Conservation (phyloP, 2,797 vertebrate genomes). For the Clamator glandarius region DNA sequence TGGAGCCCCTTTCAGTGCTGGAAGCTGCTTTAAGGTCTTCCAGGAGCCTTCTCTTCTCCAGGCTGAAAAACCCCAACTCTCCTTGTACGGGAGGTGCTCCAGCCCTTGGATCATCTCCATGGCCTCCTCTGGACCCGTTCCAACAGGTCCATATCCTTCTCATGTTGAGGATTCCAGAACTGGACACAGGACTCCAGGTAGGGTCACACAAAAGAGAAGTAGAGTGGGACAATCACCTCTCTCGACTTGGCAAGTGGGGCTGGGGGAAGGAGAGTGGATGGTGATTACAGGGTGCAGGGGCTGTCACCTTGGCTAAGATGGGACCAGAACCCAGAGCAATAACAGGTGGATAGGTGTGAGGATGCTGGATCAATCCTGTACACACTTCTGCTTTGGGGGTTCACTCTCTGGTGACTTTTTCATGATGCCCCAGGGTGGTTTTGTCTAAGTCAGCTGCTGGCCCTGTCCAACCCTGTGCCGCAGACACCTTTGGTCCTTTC, state of each 20-base stretch:
- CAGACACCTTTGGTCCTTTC: neutral
- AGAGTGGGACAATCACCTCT: too few species aligned
- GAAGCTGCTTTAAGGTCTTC: too few species aligned
- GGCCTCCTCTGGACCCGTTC: too few species aligned
- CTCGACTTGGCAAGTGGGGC: neutral
- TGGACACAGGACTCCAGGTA: too few species aligned
- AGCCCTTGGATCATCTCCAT: too few species aligned
- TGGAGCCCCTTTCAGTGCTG: too few species aligned
- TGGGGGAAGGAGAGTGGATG: neutral
- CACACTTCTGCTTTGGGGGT: accelerated
- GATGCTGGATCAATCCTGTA: neutral
- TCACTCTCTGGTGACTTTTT: neutral
- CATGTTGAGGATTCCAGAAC: too few species aligned
- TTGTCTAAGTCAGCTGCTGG: neutral
- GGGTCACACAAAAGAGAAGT: too few species aligned
- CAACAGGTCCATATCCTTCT: too few species aligned
- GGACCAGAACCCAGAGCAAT: neutral
- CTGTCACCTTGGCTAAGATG: neutral
- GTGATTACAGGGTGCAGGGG: neutral
- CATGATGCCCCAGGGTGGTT: neutral
- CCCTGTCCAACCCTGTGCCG: neutral
- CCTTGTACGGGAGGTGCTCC: too few species aligned
- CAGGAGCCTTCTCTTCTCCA: too few species aligned
- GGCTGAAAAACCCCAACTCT: too few species aligned
- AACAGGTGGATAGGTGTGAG: neutral